These are phyloP conservation scores for Aleiodes alternator DNA, from an alignment of 2,888 invertebrate genomes.

Conservation along the genomic window DNA sequence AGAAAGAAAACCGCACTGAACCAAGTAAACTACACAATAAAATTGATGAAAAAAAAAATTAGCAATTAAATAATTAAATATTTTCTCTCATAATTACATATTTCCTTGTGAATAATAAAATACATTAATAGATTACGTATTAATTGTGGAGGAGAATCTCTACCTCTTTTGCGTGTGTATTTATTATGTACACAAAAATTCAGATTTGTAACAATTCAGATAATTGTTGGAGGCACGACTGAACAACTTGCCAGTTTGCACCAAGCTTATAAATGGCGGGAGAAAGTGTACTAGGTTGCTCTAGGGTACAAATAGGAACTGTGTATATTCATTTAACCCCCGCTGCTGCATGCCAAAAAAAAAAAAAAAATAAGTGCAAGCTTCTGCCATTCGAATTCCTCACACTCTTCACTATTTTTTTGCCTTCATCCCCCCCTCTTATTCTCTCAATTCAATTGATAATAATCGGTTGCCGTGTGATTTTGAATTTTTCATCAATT, in stretches of 20 bases:
- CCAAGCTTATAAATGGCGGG: constrained; percentile 72
- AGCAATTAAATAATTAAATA: no score
- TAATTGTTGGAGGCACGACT: constrained; percentile 64
- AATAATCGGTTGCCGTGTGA: no score
- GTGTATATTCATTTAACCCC: constrained; percentile 12
- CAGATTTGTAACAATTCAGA: background rate
- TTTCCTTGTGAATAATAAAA: no score
- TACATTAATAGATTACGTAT: no score
- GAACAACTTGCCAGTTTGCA: constrained; percentile 67
- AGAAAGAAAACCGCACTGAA: no score
- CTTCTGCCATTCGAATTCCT: constrained; percentile 26
- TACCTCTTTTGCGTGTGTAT: constrained; percentile 1
- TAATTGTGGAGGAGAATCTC: background rate
- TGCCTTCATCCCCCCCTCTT: background rate
- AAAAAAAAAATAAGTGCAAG: background rate
- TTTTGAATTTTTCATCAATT: no score
- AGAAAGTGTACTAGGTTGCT: constrained; percentile 65
- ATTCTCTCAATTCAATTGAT: no score
- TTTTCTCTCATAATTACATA: no score
- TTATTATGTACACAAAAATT: background rate
- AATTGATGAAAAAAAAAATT: no score
- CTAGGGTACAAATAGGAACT: constrained; percentile 12
- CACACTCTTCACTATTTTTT: constrained; percentile 9
- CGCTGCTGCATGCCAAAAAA: background rate
- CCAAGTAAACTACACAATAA: no score